Base-by-base conservation (phyloP, 2,113 vertebrate genomes). In the Sceloporus tristichus region DNA sequence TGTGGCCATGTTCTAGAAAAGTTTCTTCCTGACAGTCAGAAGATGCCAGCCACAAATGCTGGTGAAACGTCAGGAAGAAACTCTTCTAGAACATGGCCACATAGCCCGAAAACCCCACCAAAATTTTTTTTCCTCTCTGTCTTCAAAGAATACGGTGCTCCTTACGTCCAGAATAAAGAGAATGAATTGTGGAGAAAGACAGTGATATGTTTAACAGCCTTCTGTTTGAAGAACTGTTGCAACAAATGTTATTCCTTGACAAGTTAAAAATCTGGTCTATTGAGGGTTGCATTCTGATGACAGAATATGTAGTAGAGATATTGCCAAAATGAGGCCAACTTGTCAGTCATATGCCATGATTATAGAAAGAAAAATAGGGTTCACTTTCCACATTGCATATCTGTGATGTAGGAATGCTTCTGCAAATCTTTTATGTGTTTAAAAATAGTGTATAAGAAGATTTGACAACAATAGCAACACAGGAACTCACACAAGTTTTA, bases 151-250 rank as follows among this genome's bases (percentile, higher is more conserved):
- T 82, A 23, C 27, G 2, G 3, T 89, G 74, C 62, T 0, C 0
- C 75, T 90, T 91, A 84, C 29, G 2, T 18, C 82, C 65, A 82
- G 27, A 85, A 53, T 81, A 87, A 73, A 0, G 1, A 29, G 23
- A 81, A 65, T 62, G 53, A 59, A 14, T 6, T 91, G 16, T 85
- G 54, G 91, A 85, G 29, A 74, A 87, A 88, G 88, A 82, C 11
- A 81, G 82, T 3, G 80, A 62, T 48, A 77, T 5, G 80, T 89
- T 54, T 59, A 88, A 65, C 89, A 88, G 18, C 87, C 90, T 91
- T 90, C 80, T 68, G 5, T 66, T 82, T 66, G 86, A 86, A 53
- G 66, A 91, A n/a, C 40, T 87, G 23, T 88, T 90, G 73, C 62
- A 83, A 66, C 1, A 18, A 80, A 29, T 62, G 38, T 38, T n/a